Evolutionary conservation across 1,140 invertebrate species (phyloP).

Genomic region (Vanessa atalanta): DNA sequence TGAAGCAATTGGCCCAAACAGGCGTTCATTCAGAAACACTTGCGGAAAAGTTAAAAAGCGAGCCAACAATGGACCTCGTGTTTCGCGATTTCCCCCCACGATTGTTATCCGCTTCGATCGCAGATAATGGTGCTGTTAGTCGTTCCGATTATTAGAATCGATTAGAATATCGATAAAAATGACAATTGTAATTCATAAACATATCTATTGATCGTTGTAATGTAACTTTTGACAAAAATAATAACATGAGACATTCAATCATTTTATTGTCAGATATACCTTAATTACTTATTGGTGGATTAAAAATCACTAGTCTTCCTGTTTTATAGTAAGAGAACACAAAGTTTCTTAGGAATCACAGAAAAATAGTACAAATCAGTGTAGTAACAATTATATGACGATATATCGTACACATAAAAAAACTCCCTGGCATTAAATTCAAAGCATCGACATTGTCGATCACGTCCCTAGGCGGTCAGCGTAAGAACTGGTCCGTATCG

Average conservation of each 20-base stretch:
- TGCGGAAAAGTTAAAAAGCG: conserved; percentile 28
- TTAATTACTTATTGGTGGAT: too few species aligned
- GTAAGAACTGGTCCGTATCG: conserved; percentile 39
- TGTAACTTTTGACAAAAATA: not conserved
- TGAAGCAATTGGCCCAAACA: conserved; percentile 27
- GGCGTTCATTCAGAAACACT: conserved; percentile 19
- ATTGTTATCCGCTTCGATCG: conserved; percentile 35
- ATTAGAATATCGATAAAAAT: conserved; percentile 23
- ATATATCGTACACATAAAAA: too few species aligned
- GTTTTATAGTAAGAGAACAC: too few species aligned
- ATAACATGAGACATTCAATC: not conserved
- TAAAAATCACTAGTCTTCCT: too few species aligned
- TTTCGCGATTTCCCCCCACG: conserved; percentile 42
- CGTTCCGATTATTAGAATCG: conserved; percentile 22
- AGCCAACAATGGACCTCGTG: conserved; percentile 35
- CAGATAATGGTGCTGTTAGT: conserved; percentile 26
- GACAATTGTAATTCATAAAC: conserved; percentile 11
- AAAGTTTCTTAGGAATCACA: too few species aligned
- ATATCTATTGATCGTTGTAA: not conserved
- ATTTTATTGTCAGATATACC: too few species aligned
- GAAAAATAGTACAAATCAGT: too few species aligned
- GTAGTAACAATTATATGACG: too few species aligned
- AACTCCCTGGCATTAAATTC: too few species aligned
- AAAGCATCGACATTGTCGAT: conserved; percentile 24
- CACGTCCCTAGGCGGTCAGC: conserved; percentile 38